These are phyloP conservation scores for silkworm (Bombyx mori) DNA, from an alignment of 1,140 invertebrate genomes.

Conservation along the genomic window ASM3026992v2 NC_085135.1:845501-846000, in stretches of 20 bases:
- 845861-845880: conserved; percentile 10
- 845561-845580: conserved; percentile 14
- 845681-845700: conserved; percentile 18
- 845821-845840: conserved; percentile 11
- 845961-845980: conserved; percentile 10
- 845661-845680: conserved; percentile 5
- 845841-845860: conserved; percentile 10
- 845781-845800: conserved; percentile 19
- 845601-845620: conserved; percentile 9
- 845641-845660: conserved; percentile 15
- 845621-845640: conserved; percentile 20
- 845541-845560: conserved; percentile 8
- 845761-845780: conserved; percentile 13
- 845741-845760: conserved; percentile 16
- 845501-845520: conserved; percentile 16
- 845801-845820: conserved; percentile 16
- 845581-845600: conserved; percentile 8
- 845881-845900: conserved; percentile 8
- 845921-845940: conserved; percentile 7
- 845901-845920: conserved; percentile 7
- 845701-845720: conserved; percentile 19
- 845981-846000: conserved; percentile 10
- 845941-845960: conserved; percentile 8
- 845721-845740: conserved; percentile 11
- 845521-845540: conserved; percentile 10